phyloP scores from a whole-genome alignment of 2,888 invertebrate species.

The Drosophila gaucha region DNA sequence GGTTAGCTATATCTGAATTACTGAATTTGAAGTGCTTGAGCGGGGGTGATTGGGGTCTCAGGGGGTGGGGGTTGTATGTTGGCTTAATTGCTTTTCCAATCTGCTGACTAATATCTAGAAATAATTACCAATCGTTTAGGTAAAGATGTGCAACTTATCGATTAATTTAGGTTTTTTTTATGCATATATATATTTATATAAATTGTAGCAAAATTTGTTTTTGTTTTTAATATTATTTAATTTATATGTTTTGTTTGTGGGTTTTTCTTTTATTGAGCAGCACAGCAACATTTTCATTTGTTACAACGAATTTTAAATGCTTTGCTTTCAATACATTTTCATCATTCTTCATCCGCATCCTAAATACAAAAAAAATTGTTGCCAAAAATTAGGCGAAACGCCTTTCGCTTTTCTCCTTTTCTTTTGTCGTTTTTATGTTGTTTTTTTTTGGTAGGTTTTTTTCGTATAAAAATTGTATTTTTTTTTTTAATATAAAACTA shows the following conservation, averaged over 20 bases:
- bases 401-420: constrained; percentile 5
- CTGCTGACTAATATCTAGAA: constrained; percentile 69
- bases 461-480: constrained; percentile 51
- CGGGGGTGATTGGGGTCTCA: not conserved
- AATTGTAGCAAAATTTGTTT: constrained; percentile 64
- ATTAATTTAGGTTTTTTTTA: constrained; percentile 50
- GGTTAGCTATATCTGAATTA: constrained; percentile 12
- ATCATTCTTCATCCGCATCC: constrained; percentile 22
- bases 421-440: constrained; percentile 25
- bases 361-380: constrained; percentile 43
- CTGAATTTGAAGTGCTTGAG: constrained; percentile 27
- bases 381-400: constrained; percentile 39
- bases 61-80: constrained; percentile 17
- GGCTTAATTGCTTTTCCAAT: constrained; percentile 32
- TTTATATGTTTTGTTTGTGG: constrained; percentile 46
- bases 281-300: constrained; percentile 82
- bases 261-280: constrained; percentile 82
- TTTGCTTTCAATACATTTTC: constrained; percentile 64
- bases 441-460: constrained; percentile 57
- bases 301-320: constrained; percentile 67
- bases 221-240: constrained; percentile 31
- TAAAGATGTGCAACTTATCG: constrained; percentile 81
- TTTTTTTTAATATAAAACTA: constrained; percentile 60
- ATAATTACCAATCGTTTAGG: constrained; percentile 82
- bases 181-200: constrained; percentile 46